These are phyloP conservation scores for Dolichallabes microphthalmus DNA, from an alignment of 2,113 vertebrate genomes.

Conservation along the genomic window DNA sequence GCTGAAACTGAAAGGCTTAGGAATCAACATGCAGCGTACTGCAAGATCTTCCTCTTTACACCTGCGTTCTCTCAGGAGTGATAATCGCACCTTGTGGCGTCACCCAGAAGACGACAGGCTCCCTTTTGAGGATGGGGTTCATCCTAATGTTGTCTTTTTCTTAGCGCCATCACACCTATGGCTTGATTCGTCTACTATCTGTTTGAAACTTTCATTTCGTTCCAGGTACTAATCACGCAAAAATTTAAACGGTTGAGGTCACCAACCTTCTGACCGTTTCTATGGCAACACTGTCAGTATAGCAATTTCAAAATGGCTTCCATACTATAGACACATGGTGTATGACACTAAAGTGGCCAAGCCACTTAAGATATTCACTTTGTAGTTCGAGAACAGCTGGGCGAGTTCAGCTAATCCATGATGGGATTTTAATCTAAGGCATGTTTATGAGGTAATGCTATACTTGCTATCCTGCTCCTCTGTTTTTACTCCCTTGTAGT, in stretches of 20 bases:
- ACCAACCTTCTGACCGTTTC: background rate
- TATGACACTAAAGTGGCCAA: background rate
- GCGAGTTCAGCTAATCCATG: background rate
- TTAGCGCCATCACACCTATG: background rate
- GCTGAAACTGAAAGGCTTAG: background rate
- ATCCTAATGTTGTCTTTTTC: background rate
- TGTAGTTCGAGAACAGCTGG: background rate
- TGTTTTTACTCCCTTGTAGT: background rate
- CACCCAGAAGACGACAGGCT: background rate
- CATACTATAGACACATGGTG: background rate
- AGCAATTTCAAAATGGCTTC: background rate
- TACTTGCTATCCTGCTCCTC: background rate
- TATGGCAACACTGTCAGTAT: background rate
- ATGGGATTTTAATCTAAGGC: background rate
- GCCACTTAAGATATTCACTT: background rate
- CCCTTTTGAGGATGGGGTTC: background rate
- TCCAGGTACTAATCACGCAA: background rate
- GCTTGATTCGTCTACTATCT: background rate
- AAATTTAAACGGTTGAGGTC: background rate
- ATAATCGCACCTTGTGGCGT: background rate
- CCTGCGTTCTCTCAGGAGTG: background rate
- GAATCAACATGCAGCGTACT: background rate
- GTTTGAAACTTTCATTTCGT: too few species aligned
- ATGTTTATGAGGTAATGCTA: background rate
- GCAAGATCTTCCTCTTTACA: background rate